Base-by-base conservation (phyloP, 1,140 invertebrate species). In the Pentalonia nigronervosa region DNA sequence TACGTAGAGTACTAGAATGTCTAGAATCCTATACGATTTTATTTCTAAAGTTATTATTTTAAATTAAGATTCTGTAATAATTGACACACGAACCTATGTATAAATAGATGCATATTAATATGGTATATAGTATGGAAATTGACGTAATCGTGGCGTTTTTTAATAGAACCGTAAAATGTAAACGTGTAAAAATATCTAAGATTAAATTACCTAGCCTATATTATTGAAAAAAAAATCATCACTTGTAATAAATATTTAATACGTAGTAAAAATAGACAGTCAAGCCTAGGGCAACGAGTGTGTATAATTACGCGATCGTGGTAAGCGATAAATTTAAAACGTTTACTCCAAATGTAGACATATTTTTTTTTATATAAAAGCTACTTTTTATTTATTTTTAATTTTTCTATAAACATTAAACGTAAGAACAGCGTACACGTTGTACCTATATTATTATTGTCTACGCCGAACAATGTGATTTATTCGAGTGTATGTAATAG, bases 381-480 rank as follows among this genome's bases (percentile, higher is more conserved):
- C 60, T 20, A 76, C 11, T 76, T 76, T 76, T 76, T 76, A n/a
- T 67, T 76, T 17, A 6, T 67, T 17, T n/a, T 67, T 84, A 41
- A 45, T 25, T 45, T 84, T 84, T 41, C 36, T 84, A 41, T 45
- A 84, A 45, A 84, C 2, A 25, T 45, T 45, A 41, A 84, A 21
- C 60, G 60, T 76, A 76, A n/a, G 30, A n/a, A n/a, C 50, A 53
- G 60, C 30, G 60, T 76, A 76, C 30, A n/a, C n/a, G 60, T 86
- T 14, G 41, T 87, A 11, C n/a, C n/a, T 41, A 41, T 30, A 50
- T 86, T 30, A 48, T 88, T 88, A 88, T 88, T 88, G 86, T 88
- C 86, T 88, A 34, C 34, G 8, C 2, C n/a, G 86, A 88, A 88
- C 86, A 88, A 88, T 88, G 86, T n/a, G 86, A 47, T 88, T 88